Conservation (phyloP, 2,797 vertebrate genomes). For the Muscicapa comitata region DNA sequence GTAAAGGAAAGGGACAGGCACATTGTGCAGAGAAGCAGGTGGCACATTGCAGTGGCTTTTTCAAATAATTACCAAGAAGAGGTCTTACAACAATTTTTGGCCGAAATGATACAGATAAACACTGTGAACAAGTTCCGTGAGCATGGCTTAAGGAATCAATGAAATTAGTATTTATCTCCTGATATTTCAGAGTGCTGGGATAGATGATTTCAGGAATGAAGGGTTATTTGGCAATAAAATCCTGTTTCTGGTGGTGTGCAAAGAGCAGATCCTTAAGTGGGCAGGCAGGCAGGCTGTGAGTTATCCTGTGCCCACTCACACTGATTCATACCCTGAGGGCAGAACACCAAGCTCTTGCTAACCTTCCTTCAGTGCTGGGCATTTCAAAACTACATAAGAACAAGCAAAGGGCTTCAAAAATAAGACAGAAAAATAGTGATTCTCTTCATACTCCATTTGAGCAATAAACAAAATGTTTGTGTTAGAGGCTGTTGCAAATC, state of each 20-base stretch:
- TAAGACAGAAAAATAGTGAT: neutral
- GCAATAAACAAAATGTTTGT: neutral
- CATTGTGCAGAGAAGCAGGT: neutral
- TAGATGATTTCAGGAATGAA: constrained; percentile 48
- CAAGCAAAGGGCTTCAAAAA: neutral
- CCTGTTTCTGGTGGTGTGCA: neutral
- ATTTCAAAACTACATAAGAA: neutral
- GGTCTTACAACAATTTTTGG: neutral
- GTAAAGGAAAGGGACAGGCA: neutral
- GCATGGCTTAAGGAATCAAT: neutral
- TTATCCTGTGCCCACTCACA: neutral
- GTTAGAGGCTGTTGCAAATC: neutral
- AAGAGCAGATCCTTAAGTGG: constrained; percentile 13
- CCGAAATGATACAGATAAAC: neutral
- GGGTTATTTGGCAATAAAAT: constrained; percentile 26
- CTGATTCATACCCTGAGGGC: neutral
- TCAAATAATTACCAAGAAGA: neutral
- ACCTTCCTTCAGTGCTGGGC: neutral
- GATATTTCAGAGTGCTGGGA: constrained; percentile 29
- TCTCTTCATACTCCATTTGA: neutral
- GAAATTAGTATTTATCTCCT: constrained; percentile 23
- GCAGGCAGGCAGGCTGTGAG: neutral
- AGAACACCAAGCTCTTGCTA: constrained; percentile 14
- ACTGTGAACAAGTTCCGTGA: constrained; percentile 1
- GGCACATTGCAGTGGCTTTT: neutral